Percentiles rank a stretch among this genome's conserved stretches.
Evolutionary conservation across 2,113 vertebrate species (phyloP).

Genomic region (Salvelinus alpinus): DNA sequence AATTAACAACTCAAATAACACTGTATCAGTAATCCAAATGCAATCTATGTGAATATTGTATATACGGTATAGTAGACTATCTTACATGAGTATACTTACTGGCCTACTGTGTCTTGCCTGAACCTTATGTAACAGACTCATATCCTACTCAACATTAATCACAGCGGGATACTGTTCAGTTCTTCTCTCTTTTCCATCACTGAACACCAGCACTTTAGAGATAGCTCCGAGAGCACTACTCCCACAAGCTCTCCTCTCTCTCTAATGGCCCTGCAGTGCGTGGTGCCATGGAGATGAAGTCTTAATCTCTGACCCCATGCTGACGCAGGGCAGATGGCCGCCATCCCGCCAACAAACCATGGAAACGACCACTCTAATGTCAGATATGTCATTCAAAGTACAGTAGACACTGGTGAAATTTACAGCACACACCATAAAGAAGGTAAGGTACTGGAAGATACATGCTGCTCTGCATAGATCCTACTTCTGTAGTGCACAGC

Average conservation of each 20-base stretch:
- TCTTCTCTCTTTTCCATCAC: background rate
- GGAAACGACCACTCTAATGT: constrained; percentile 20
- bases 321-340: constrained; percentile 43
- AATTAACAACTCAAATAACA: no score
- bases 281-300: constrained; percentile 18
- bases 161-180: background rate
- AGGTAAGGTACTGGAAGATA: no score
- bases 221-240: constrained; percentile 15
- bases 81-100: no score
- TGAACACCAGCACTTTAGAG: constrained; percentile 3
- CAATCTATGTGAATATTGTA: no score
- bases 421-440: no score
- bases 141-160: background rate
- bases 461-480: no score
- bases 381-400: background rate
- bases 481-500: no score
- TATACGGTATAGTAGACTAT: no score
- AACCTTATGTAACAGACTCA: background rate
- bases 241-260: constrained; percentile 14
- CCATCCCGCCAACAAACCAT: constrained; percentile 26
- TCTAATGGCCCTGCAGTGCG: background rate
- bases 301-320: constrained; percentile 29
- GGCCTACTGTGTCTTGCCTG: no score
- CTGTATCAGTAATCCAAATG: no score
- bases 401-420: background rate